phyloP scores from a whole-genome alignment of 2,888 invertebrate species.

The Melanostoma mellinum region DNA sequence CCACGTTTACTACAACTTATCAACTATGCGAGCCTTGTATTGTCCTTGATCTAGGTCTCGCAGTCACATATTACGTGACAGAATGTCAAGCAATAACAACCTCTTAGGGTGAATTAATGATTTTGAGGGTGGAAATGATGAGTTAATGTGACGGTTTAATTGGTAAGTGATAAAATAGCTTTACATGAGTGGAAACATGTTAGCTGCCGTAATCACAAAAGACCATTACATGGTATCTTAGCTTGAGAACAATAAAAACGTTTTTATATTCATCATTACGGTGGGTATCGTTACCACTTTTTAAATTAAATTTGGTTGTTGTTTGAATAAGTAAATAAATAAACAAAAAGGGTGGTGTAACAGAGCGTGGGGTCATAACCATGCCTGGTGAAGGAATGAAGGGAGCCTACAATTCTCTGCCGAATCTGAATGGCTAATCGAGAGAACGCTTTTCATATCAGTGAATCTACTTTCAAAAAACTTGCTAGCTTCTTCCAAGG shows the following conservation, averaged over 20 bases:
- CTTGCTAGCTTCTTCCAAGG: no score
- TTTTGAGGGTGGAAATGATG: slow-evolving; percentile 33
- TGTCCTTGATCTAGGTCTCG: not conserved
- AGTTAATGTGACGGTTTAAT: slow-evolving; percentile 55
- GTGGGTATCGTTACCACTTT: slow-evolving; percentile 14
- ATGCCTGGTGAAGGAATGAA: no score
- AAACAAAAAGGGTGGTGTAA: no score
- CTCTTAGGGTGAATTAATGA: slow-evolving; percentile 38
- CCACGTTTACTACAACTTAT: not conserved
- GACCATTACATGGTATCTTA: no score
- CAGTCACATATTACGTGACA: slow-evolving; percentile 16
- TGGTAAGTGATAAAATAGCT: slow-evolving; percentile 44
- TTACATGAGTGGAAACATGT: slow-evolving; percentile 4
- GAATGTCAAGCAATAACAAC: slow-evolving; percentile 34
- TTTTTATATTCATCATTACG: no score
- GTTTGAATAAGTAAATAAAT: not conserved
- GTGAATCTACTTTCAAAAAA: no score
- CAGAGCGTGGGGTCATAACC: no score
- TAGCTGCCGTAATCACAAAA: no score
- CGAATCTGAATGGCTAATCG: no score
- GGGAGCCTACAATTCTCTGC: no score
- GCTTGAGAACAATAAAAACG: no score
- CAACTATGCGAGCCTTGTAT: slow-evolving; percentile 19
- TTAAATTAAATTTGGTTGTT: not conserved
- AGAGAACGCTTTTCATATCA: no score